Percentiles rank a stretch among this genome's conserved stretches.
phyloP scores from a whole-genome alignment of 2,797 vertebrate genomes.

The Betta splendens region DNA sequence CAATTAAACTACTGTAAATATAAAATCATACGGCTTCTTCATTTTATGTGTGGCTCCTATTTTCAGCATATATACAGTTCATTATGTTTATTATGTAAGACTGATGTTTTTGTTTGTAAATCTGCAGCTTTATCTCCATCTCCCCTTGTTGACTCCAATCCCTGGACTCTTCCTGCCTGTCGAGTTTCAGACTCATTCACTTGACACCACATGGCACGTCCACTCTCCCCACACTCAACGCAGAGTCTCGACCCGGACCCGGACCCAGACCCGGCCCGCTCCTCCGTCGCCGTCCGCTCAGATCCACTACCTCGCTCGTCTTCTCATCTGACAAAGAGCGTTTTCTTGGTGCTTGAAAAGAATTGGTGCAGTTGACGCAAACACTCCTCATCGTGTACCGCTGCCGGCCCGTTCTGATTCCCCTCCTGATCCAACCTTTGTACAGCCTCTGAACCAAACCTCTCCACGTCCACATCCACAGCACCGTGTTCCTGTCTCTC shows the following conservation, averaged over 20 bases:
- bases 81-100: too few relatives aligned
- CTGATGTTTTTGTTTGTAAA: too few relatives aligned
- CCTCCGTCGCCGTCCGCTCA: background rate
- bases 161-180: background rate
- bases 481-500: background rate
- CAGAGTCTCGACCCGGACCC: background rate
- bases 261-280: slow-evolving; percentile 2
- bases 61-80: too few relatives aligned
- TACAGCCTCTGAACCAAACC: background rate
- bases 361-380: slow-evolving; percentile 6
- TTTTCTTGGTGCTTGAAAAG: slow-evolving; percentile 8
- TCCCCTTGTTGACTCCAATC: background rate
- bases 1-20: too few relatives aligned
- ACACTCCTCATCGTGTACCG: slow-evolving; percentile 6
- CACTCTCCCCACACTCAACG: background rate
- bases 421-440: slow-evolving; percentile 6
- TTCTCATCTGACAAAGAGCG: background rate
- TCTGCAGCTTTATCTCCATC: background rate
- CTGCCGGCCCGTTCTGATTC: slow-evolving; percentile 5
- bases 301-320: background rate
- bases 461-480: slow-evolving; percentile 2
- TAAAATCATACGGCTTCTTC: too few relatives aligned
- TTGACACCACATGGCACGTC: background rate
- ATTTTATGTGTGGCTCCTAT: too few relatives aligned
- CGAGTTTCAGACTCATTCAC: slow-evolving; percentile 1